Evolutionary conservation across 2,888 invertebrate genomes (phyloP).

Genomic region (Sarcophaga subvicina): DNA sequence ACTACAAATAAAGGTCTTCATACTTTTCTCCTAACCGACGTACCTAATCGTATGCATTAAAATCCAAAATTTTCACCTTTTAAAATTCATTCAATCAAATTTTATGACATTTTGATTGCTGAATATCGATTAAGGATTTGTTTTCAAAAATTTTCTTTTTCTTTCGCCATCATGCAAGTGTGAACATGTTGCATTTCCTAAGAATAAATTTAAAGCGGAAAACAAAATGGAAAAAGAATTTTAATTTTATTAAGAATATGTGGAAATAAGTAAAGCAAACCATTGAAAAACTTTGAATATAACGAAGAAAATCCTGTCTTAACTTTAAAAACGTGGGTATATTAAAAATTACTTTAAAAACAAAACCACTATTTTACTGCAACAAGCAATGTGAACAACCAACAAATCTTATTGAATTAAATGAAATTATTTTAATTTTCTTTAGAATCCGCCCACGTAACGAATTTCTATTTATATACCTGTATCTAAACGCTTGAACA

Average conservation of each 20-base stretch:
- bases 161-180: not conserved
- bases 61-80: not conserved
- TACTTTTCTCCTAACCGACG: not conserved
- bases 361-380: not conserved
- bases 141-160: not conserved
- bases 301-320: too few species aligned
- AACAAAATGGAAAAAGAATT: not conserved
- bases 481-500: not conserved
- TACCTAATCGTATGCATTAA: too few species aligned
- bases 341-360: slow-evolving; percentile 25
- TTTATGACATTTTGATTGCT: slow-evolving; percentile 29
- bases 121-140: slow-evolving; percentile 1
- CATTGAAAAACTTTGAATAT: too few species aligned
- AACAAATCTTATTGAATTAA: too few species aligned
- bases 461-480: not conserved
- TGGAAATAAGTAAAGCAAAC: too few species aligned
- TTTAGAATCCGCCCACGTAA: not conserved
- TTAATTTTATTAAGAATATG: too few species aligned
- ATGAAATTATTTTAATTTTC: not conserved
- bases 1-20: too few species aligned
- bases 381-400: not conserved
- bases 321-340: not conserved
- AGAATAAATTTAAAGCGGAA: not conserved
- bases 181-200: not conserved
- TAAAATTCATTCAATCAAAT: not conserved